Evolutionary conservation across 2,113 vertebrate genomes (phyloP).

Genomic region (Ivindomyrus marchei): DNA sequence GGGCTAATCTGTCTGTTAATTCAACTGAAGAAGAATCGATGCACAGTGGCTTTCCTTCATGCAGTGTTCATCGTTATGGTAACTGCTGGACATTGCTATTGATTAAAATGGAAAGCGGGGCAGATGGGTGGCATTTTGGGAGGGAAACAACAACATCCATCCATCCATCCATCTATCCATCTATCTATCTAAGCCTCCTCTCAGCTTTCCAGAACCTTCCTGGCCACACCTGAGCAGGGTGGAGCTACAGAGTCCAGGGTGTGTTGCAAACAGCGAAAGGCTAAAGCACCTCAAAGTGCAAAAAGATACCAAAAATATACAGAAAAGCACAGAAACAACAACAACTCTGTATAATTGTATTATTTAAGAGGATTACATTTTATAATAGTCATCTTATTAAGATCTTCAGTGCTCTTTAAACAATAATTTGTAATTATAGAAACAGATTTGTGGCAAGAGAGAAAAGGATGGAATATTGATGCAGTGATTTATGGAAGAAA

Average conservation of each 20-base stretch:
- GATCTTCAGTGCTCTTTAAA: background rate
- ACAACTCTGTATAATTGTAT: background rate
- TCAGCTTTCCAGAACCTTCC: background rate
- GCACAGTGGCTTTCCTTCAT: background rate
- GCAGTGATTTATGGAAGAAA: background rate
- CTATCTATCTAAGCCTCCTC: background rate
- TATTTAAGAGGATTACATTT: background rate
- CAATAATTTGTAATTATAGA: background rate
- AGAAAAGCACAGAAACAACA: background rate
- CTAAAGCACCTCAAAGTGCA: background rate
- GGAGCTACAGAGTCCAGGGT: background rate
- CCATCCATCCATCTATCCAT: too few relatives aligned
- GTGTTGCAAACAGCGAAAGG: background rate
- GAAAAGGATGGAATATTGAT: background rate
- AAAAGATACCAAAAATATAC: background rate
- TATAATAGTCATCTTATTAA: background rate
- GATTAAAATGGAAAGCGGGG: background rate
- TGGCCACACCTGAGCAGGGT: background rate
- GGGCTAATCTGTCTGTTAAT: background rate
- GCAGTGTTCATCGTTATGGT: background rate
- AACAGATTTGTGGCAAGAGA: background rate
- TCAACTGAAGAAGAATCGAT: background rate
- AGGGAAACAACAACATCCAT: background rate
- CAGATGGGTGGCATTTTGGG: background rate
- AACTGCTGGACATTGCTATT: background rate